Evolutionary conservation across 2,888 invertebrate species (phyloP).

Genomic region (Siphonodentalium dalli): DNA sequence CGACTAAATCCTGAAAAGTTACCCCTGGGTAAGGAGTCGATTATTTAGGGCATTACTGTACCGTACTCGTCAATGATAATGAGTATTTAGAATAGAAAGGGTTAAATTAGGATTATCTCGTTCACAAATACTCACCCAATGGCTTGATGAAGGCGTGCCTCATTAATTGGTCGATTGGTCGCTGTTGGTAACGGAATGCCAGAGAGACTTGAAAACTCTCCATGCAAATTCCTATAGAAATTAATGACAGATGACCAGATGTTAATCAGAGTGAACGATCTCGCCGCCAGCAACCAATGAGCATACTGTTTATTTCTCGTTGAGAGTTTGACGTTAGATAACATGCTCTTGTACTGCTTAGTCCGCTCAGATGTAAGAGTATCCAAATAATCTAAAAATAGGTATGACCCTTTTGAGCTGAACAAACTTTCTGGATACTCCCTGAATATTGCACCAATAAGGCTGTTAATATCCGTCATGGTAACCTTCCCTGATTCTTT

Average conservation of each 20-base stretch:
- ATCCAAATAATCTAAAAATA: constrained; percentile 61
- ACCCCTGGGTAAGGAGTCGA: no score
- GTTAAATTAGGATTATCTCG: no score
- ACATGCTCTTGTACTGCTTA: constrained; percentile 49
- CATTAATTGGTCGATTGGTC: constrained; percentile 30
- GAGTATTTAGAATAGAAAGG: no score
- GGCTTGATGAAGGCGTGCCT: constrained; percentile 49
- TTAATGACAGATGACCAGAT: constrained; percentile 60
- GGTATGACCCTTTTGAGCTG: constrained; percentile 48
- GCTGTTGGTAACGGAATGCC: constrained; percentile 21
- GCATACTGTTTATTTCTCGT: constrained; percentile 59
- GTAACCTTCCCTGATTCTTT: constrained; percentile 45
- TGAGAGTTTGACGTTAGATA: constrained; percentile 60
- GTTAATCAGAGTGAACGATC: constrained; percentile 59
- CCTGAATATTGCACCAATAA: constrained; percentile 56
- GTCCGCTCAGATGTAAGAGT: constrained; percentile 53
- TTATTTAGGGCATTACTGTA: no score
- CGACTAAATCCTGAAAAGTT: no score
- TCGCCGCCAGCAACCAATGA: constrained; percentile 59
- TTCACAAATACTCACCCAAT: constrained; percentile 35
- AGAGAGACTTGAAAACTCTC: constrained; percentile 19
- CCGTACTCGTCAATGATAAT: no score
- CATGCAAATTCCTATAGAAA: constrained; percentile 54
- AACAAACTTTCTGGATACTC: constrained; percentile 59
- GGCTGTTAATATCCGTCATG: constrained; percentile 45